Evolutionary conservation across 1,140 invertebrate genomes (phyloP).

Genomic region (Cydia splendana): DNA sequence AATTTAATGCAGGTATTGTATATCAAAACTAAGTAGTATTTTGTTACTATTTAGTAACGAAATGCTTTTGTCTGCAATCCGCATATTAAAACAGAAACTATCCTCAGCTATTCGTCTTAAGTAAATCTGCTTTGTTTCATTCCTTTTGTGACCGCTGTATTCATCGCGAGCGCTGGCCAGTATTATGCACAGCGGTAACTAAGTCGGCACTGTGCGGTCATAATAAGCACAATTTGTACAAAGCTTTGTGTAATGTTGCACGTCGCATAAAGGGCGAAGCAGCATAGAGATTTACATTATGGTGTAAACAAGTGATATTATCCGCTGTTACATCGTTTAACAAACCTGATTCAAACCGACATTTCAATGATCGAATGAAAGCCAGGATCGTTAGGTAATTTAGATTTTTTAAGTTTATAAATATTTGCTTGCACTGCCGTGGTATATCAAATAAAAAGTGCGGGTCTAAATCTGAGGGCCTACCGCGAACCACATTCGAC

Average conservation of each 20-base stretch:
- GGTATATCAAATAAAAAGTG: too few relatives aligned
- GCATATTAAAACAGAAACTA: not conserved
- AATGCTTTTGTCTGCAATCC: not conserved
- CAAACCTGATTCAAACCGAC: not conserved
- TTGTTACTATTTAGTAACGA: not conserved
- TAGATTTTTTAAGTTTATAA: too few relatives aligned
- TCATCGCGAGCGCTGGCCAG: not conserved
- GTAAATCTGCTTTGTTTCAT: slow-evolving; percentile 18
- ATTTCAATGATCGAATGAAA: not conserved
- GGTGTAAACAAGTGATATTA: not conserved
- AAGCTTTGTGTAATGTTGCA: slow-evolving; percentile 31
- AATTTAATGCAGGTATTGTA: too few relatives aligned
- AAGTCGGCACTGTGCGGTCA: slow-evolving; percentile 10
- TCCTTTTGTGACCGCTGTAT: slow-evolving; percentile 21
- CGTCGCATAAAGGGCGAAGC: slow-evolving; percentile 10
- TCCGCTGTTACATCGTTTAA: not conserved
- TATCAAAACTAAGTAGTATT: not conserved
- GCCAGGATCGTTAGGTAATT: too few relatives aligned
- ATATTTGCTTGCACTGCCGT: too few relatives aligned
- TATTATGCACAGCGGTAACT: slow-evolving; percentile 16
- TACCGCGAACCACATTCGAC: too few relatives aligned
- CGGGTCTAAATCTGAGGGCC: too few relatives aligned
- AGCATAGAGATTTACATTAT: not conserved
- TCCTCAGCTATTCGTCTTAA: slow-evolving; percentile 15
- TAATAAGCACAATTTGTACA: slow-evolving; percentile 31